Percentiles rank a stretch among this genome's conserved stretches.
phyloP scores from a whole-genome alignment of 2,888 invertebrate genomes.

The Thereva nobilitata region DNA sequence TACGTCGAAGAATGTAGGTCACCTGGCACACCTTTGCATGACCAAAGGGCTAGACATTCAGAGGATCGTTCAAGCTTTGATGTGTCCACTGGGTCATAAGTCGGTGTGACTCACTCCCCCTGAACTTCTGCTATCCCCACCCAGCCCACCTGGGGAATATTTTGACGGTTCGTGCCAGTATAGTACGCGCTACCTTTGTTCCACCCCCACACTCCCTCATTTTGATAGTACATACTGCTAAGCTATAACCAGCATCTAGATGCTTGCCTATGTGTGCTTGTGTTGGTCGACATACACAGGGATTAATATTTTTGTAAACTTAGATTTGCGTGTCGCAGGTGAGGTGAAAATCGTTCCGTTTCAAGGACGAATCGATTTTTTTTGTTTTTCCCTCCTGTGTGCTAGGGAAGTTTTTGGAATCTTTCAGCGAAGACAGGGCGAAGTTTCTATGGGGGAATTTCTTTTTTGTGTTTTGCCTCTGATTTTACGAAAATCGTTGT shows the following conservation, averaged over 20 bases:
- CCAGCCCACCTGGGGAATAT: not conserved
- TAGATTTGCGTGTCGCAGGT: slow-evolving; percentile 10
- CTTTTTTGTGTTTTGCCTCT: too few species aligned
- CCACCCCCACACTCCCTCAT: not conserved
- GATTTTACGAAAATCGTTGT: too few species aligned
- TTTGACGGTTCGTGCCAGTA: slow-evolving; percentile 10
- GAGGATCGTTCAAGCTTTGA: too few species aligned
- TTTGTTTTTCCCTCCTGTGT: not conserved
- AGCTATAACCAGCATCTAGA: not conserved
- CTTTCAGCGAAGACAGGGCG: not conserved
- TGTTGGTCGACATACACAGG: not conserved
- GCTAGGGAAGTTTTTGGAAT: not conserved
- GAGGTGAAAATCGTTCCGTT: slow-evolving; percentile 2
- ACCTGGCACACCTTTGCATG: slow-evolving; percentile 27
- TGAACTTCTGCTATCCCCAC: too few species aligned
- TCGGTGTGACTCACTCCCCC: too few species aligned
- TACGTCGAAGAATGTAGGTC: slow-evolving; percentile 11
- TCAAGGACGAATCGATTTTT: slow-evolving; percentile 20
- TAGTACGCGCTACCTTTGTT: not conserved
- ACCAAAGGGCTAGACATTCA: slow-evolving; percentile 5
- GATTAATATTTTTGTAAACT: slow-evolving; percentile 2
- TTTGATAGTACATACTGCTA: not conserved
- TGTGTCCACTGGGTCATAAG: too few species aligned
- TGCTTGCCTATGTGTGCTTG: not conserved
- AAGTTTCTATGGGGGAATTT: too few species aligned